A percentile compares a stretch with the other conserved stretches of the same genome.
These are phyloP conservation scores for Alectoris magna DNA, from an alignment of 2,797 vertebrate species.

Conservation along the genomic window DNA sequence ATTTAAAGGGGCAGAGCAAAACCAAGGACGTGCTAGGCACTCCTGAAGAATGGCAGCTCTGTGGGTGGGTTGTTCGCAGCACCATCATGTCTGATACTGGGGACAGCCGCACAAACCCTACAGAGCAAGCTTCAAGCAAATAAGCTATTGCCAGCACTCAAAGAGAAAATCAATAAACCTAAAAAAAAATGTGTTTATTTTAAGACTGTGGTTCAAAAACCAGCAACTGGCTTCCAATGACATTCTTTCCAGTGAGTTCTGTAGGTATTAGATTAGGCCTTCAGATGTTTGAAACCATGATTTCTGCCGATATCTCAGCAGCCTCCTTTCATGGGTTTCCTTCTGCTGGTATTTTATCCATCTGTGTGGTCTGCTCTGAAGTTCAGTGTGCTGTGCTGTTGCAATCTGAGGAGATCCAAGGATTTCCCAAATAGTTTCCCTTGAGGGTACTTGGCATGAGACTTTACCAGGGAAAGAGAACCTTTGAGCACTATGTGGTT, in stretches of 20 bases:
- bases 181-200: slow-evolving; percentile 15
- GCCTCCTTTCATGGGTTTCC: neutral
- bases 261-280: neutral
- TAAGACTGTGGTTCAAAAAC: neutral
- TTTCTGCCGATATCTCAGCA: neutral
- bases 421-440: slow-evolving; percentile 36
- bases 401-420: slow-evolving; percentile 13
- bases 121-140: slow-evolving; percentile 3
- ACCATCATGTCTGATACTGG: neutral
- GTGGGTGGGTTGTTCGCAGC: neutral
- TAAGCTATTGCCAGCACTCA: neutral
- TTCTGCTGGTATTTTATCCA: slow-evolving; percentile 35
- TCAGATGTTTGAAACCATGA: neutral
- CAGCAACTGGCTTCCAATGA: neutral
- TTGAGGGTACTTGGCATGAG: slow-evolving; percentile 5
- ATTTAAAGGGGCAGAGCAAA: slow-evolving; percentile 1
- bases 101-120: neutral
- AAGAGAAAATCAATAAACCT: slow-evolving; percentile 10
- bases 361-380: slow-evolving; percentile 43
- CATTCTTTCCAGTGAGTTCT: neutral
- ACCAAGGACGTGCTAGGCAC: fast-evolving
- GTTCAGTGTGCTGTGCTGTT: neutral
- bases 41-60: neutral
- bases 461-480: neutral
- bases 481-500: neutral